Conservation (phyloP, 2,797 vertebrate genomes). For the Agapornis canus region DNA sequence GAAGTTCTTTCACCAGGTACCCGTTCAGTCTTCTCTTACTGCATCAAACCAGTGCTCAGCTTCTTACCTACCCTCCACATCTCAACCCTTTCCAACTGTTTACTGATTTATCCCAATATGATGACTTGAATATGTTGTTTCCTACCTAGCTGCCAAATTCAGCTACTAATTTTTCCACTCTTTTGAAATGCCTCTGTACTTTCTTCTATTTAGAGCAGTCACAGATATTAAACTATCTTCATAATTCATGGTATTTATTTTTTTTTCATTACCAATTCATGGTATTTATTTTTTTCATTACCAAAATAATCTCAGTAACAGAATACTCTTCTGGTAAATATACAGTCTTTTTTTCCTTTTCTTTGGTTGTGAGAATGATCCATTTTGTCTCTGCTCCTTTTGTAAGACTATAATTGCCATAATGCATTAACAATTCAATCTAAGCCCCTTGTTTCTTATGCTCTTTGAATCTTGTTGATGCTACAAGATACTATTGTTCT, state of each 20-base stretch:
- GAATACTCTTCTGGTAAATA: background rate
- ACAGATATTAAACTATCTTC: background rate
- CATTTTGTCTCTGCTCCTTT: background rate
- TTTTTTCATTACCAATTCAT: conserved; percentile 1
- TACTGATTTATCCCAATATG: background rate
- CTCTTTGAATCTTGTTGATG: conserved; percentile 1
- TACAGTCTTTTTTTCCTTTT: background rate
- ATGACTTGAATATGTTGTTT: background rate
- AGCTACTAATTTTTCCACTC: conserved; percentile 7
- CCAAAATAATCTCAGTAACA: background rate
- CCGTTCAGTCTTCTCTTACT: background rate
- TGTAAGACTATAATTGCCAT: background rate
- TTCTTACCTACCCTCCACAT: background rate
- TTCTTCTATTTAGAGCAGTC: background rate
- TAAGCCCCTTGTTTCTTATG: background rate
- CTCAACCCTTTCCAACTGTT: background rate
- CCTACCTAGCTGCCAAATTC: background rate
- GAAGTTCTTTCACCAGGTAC: background rate
- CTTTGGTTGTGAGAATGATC: background rate
- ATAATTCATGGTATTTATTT: conserved; percentile 11
- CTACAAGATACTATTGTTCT: background rate
- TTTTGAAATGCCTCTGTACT: conserved; percentile 16
- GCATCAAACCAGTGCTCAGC: background rate
- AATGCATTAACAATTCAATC: conserved; percentile 19
- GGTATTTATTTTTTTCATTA: conserved; percentile 4